Conservation (phyloP, 2,888 invertebrate species). For the Thymelicus sylvestris region DNA sequence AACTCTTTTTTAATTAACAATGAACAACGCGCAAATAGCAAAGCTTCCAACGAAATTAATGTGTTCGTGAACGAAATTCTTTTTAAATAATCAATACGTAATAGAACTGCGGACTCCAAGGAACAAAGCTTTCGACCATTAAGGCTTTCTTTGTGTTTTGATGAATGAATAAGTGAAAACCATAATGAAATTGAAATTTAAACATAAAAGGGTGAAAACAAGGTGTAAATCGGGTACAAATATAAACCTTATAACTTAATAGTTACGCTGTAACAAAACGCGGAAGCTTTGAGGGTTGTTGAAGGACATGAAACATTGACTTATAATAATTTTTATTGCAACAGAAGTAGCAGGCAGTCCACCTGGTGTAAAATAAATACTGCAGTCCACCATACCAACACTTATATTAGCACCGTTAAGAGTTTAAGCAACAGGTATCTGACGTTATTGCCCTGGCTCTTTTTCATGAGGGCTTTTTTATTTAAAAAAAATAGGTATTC, state of each 20-base stretch:
- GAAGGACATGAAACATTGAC: no score
- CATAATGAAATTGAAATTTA: neutral
- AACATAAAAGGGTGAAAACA: slow-evolving; percentile 3
- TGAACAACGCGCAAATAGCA: neutral
- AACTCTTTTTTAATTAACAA: neutral
- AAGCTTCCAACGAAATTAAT: neutral
- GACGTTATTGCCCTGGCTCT: no score
- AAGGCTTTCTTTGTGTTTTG: slow-evolving; percentile 8
- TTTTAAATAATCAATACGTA: slow-evolving; percentile 8
- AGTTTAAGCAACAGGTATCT: no score
- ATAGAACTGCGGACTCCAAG: slow-evolving; percentile 6
- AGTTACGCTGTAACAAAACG: neutral
- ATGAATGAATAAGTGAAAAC: slow-evolving; percentile 6
- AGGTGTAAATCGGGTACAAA: neutral
- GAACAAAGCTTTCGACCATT: slow-evolving; percentile 5
- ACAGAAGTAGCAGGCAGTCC: no score
- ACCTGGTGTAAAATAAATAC: no score
- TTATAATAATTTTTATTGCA: no score
- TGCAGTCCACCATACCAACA: no score
- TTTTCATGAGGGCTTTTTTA: no score
- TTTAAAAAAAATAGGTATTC: no score
- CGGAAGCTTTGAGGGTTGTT: no score
- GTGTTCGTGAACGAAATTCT: slow-evolving; percentile 14
- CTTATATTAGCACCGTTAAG: no score
- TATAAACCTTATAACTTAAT: neutral